These are phyloP conservation scores for Amiota communis DNA, from an alignment of 2,888 invertebrate genomes.

Conservation along the genomic window DNA sequence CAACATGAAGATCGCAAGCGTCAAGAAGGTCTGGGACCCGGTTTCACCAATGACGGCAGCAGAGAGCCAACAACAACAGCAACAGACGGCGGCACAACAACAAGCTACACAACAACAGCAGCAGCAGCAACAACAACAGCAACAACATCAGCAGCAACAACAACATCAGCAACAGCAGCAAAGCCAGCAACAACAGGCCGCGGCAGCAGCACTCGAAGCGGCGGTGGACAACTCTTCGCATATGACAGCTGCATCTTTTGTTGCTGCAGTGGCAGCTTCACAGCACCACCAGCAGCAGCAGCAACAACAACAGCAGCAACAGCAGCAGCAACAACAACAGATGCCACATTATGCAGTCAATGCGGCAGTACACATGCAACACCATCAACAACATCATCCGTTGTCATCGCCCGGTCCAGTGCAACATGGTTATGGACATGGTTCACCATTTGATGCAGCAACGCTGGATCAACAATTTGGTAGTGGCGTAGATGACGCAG, in stretches of 20 bases:
- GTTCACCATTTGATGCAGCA: slow-evolving; percentile 73
- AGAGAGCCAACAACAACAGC: slow-evolving; percentile 58
- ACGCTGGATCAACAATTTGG: slow-evolving; percentile 73
- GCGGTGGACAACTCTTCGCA: slow-evolving; percentile 60
- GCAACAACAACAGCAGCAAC: slow-evolving; percentile 51
- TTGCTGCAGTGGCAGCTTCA: slow-evolving; percentile 66
- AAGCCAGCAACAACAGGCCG: slow-evolving; percentile 50
- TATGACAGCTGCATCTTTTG: slow-evolving; percentile 67
- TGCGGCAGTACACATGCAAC: slow-evolving; percentile 70
- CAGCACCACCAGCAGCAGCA: slow-evolving; percentile 50
- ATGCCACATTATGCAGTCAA: slow-evolving; percentile 67
- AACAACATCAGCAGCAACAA: slow-evolving; percentile 52
- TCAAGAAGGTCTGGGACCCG: slow-evolving; percentile 88
- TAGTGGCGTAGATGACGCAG: slow-evolving; percentile 56
- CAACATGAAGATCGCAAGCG: slow-evolving; percentile 94
- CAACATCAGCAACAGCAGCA: slow-evolving; percentile 52
- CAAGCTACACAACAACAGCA: slow-evolving; percentile 43
- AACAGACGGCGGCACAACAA: slow-evolving; percentile 47
- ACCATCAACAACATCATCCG: slow-evolving; percentile 69
- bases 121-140: slow-evolving; percentile 46
- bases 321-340: slow-evolving; percentile 59
- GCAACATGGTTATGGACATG: slow-evolving; percentile 59
- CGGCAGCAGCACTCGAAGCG: slow-evolving; percentile 40
- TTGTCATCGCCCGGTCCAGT: slow-evolving; percentile 71
- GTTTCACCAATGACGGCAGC: slow-evolving; percentile 77